phyloP scores from a whole-genome alignment of 2,113 vertebrate species.

The Canis aureus region DNA sequence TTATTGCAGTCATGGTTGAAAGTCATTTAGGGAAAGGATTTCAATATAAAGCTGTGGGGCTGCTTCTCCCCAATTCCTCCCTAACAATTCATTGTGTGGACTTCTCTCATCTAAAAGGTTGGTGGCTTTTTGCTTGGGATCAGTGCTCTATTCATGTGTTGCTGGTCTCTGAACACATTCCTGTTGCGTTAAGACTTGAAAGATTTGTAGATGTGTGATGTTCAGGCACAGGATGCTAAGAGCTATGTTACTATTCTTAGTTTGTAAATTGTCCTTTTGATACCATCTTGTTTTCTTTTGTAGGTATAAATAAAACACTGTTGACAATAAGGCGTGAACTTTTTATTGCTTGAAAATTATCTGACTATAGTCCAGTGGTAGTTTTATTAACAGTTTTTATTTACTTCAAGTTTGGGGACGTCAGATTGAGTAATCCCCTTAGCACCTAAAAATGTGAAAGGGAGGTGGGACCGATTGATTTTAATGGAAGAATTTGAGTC shows the following conservation, averaged over 20 bases:
- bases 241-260: conserved; percentile 90
- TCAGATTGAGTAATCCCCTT: neutral
- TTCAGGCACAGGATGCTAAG: conserved; percentile 88
- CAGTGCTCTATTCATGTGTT: conserved; percentile 82
- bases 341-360: conserved; percentile 82
- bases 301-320: conserved; percentile 93
- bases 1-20: conserved; percentile 52
- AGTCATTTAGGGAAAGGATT: conserved; percentile 72
- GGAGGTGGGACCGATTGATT: neutral
- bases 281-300: conserved; percentile 94
- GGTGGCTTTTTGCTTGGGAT: conserved; percentile 87
- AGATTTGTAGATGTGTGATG: conserved; percentile 86
- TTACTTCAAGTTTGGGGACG: neutral
- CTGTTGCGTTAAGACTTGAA: conserved; percentile 88
- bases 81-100: conserved; percentile 81
- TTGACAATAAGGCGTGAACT: conserved; percentile 87
- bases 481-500: neutral
- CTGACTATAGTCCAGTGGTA: neutral
- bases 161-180: conserved; percentile 90
- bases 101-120: conserved; percentile 85
- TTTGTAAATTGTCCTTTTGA: conserved; percentile 92
- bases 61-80: conserved; percentile 81
- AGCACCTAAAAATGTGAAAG: conserved; percentile 51
- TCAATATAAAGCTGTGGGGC: conserved; percentile 66
- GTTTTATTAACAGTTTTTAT: neutral